Evolutionary conservation across 2,797 vertebrate genomes (phyloP).

Genomic region (Sebastes hubbsi): DNA sequence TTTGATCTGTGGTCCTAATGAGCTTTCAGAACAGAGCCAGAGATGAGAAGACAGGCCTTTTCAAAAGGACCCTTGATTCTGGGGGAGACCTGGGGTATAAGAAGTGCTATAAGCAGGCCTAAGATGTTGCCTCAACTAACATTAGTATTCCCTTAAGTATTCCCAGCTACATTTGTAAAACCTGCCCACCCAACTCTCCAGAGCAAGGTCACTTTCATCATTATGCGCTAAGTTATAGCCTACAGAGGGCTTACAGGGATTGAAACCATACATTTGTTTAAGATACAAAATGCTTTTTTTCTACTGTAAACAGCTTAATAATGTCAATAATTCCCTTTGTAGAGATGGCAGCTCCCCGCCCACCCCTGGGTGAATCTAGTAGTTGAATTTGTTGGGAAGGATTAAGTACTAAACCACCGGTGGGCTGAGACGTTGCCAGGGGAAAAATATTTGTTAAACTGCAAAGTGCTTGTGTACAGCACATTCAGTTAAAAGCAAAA

Average conservation of each 20-base stretch:
- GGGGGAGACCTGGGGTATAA: constrained; percentile 65
- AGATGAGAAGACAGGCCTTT: constrained; percentile 73
- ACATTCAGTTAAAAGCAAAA: constrained; percentile 78
- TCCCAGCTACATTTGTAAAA: constrained; percentile 69
- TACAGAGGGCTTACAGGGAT: constrained; percentile 38
- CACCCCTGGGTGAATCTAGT: constrained; percentile 58
- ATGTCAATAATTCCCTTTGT: constrained; percentile 81
- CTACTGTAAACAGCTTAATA: constrained; percentile 75
- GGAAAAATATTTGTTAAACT: constrained; percentile 82
- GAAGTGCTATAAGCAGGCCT: constrained; percentile 57
- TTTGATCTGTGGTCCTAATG: constrained; percentile 82
- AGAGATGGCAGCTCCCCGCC: constrained; percentile 64
- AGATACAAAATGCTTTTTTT: constrained; percentile 56
- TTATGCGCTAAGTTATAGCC: constrained; percentile 52
- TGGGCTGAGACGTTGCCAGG: constrained; percentile 77
- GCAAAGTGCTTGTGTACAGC: constrained; percentile 82
- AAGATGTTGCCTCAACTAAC: constrained; percentile 71
- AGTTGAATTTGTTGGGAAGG: constrained; percentile 73
- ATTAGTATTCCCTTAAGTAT: constrained; percentile 76
- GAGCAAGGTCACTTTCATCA: constrained; percentile 74
- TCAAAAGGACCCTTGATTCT: constrained; percentile 72
- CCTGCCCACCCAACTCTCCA: constrained; percentile 54
- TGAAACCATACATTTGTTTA: constrained; percentile 55
- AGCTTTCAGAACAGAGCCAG: constrained; percentile 74
- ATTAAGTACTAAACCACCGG: constrained; percentile 74